Base-by-base conservation (phyloP, 2,888 invertebrate species). In the Congeria kusceri region DNA sequence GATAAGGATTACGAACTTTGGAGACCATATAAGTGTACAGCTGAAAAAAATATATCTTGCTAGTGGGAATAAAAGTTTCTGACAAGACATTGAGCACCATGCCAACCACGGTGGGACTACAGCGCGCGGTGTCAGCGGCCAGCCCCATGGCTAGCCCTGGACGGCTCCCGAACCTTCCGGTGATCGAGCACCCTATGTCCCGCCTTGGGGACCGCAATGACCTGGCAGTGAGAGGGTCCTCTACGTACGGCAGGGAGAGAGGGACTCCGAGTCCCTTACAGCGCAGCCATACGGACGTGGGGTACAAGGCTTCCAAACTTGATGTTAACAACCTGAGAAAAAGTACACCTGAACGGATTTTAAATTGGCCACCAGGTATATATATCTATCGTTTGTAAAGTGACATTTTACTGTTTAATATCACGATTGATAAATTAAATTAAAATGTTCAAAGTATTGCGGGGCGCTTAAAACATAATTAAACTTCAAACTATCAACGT, bases 301-400 rank as follows among this genome's bases (percentile, higher is more conserved):
- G 77, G 5, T 25, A 53, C 44, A 66, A 49, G 58, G 66, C 67
- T 11, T 23, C 64, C 15, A 28, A 28, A 11, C 63, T 58, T 25
- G 77, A 70, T n/a, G 25, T n/a, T 0, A 64, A 66, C 4, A 47
- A 64, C 13, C 39, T 63, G 20, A 27, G 79, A 29, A 80, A 83
- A 69, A 78, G 83, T 53, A 78, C 77, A 9, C 87, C 86, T 7
- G 85, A 87, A 2, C 59, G 86, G 57, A 83, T 87, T 9, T 70
- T 87, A 3, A 86, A 87, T 49, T 87, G 85, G 85, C 87, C 87
- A 0, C 87, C 87, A 84, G 87, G 87, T 87, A 80, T 57, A 46
- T n/a, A n/a, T 47, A 29, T 7, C 47, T 53, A n/a, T 32, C 4
- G 15, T 32, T 44, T 62, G 62, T 39, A 44, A 44, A 44, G n/a